Percentiles rank a stretch among this genome's conserved stretches.
Conservation (phyloP, 2,888 invertebrate species). For the Andrena haemorrhoa region DNA sequence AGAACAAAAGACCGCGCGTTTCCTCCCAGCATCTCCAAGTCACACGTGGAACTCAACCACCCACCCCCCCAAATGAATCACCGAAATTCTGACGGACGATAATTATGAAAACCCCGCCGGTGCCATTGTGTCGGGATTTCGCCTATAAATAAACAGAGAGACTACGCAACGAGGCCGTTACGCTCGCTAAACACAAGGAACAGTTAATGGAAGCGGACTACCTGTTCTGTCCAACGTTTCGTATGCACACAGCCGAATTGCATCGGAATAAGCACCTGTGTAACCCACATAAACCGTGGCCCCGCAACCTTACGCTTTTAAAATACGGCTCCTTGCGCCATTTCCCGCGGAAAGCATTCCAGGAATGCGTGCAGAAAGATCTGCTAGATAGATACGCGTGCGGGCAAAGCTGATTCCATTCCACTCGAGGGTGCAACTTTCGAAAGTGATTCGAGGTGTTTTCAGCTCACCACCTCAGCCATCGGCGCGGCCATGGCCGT, state of each 20-base stretch:
- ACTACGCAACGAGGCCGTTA: constrained; percentile 43
- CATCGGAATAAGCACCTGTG: constrained; percentile 50
- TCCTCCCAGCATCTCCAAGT: neutral
- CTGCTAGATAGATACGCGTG: constrained; percentile 20
- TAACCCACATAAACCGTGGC: constrained; percentile 17
- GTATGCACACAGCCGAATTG: constrained; percentile 49
- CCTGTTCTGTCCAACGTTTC: constrained; percentile 30
- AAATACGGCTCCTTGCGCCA: constrained; percentile 34
- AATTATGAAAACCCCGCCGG: constrained; percentile 43
- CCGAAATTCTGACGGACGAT: neutral
- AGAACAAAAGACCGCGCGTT: constrained; percentile 3
- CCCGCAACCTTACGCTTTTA: constrained; percentile 30
- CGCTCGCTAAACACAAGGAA: constrained; percentile 54
- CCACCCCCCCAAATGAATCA: neutral
- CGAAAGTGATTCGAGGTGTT: neutral
- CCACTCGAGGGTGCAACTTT: constrained; percentile 7
- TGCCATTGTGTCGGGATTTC: constrained; percentile 44
- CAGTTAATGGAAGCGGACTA: constrained; percentile 44
- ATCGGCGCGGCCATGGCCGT: constrained; percentile 6
- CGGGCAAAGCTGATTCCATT: constrained; percentile 11
- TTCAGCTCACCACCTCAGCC: constrained; percentile 2
- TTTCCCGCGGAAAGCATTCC: constrained; percentile 22
- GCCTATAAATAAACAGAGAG: constrained; percentile 56
- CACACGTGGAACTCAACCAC: neutral
- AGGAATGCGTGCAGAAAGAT: constrained; percentile 32